Evolutionary conservation across 2,113 vertebrate species (phyloP), one percentile per base, ranked within the genome.

Genomic region (Pavo muticus): DNA sequence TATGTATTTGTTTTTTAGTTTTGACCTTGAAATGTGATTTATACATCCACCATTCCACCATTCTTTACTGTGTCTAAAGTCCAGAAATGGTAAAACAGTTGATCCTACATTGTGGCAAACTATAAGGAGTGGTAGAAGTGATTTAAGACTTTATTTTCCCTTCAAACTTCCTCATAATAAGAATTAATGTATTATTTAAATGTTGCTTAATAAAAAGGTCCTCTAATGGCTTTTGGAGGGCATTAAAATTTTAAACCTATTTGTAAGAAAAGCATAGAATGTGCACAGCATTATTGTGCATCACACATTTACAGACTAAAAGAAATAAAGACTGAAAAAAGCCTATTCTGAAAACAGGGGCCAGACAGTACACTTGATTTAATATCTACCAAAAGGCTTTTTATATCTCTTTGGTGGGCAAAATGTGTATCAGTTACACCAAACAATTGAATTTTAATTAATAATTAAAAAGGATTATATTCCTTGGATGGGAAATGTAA

Each of bases 181-280:
- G 67, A 91, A 80, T 81, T 15, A 88, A 91, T 67, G 3, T 48
- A 90, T 88, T 94, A 92, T 91, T 95, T 65, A 94, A 85, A 50
- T 67, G 27, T 85, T 94, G 32, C 8, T 87, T 87, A 90, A 80
- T 90, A 88, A 89, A 84, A 81, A 50, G 40, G 10, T 13, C 32
- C 16, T 88, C 40, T 84, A 76, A 85, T 48, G 71, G 27, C 7
- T 92, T 73, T 90, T 87, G 60, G 35, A 90, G 16, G 25, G 2
- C 52, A 91, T 93, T 91, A 95, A 83, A 91, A 71, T 95, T 93
- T 95, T 63, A 94, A 90, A 54, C 14, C 42, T 65, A 30, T 87
- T 73, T 91, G 8, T 30, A 85, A 54, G 27, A 90, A 80, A 88
- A 94, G 9, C 40, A 80, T 32, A 80, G 68, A 83, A 68, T 25